Evolutionary conservation across 2,888 invertebrate genomes (phyloP), one percentile per base, ranked within the genome.

Genomic region (Epinotia bilunana): DNA sequence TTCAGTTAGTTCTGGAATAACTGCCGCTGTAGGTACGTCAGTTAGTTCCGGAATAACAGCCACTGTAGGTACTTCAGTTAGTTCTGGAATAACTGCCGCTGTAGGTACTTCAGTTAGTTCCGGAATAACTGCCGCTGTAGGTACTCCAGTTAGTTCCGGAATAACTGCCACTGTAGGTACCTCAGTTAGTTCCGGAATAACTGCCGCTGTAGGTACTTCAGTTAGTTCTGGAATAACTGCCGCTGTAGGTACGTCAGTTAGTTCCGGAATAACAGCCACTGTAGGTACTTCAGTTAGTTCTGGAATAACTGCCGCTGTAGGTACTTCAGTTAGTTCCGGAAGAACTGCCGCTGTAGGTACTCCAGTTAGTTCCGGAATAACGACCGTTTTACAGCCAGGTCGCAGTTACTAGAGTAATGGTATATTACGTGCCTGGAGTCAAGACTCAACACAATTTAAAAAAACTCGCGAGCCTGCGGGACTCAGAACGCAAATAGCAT

Each of bases 271-370:
- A 63, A 64, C 49, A 67, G 43, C 57, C 43, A 18, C 57, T 68
- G 39, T 55, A 39, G 16, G 0, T 53, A n/a, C 58, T 64, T 11
- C 64, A 28, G 23, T 23, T 64, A 28, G 46, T 16, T 39, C 9
- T n/a, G 23, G 23, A 49, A 63, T 63, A 63, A 64, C 49, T 68
- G 43, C 57, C 43, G 23, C 57, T 68, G 39, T 55, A 39, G 16
- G 0, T 53, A n/a, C 58, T 64, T 11, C 64, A 28, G 23, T 23
- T 64, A 28, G 46, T 16, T 39, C 9, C 23, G 23, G 23, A 49
- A 63, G n/a, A 67, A 55, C 55, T 68, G 43, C 57, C 43, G 23
- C 57, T 68, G 39, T 55, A 39, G 16, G 0, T 53, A n/a, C 58
- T 64, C 5, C 64, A 28, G 23, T 23, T 64, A 28, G 46, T 16